Conservation (phyloP, 2,888 invertebrate species). For the Cryptocephalus moraei region DNA sequence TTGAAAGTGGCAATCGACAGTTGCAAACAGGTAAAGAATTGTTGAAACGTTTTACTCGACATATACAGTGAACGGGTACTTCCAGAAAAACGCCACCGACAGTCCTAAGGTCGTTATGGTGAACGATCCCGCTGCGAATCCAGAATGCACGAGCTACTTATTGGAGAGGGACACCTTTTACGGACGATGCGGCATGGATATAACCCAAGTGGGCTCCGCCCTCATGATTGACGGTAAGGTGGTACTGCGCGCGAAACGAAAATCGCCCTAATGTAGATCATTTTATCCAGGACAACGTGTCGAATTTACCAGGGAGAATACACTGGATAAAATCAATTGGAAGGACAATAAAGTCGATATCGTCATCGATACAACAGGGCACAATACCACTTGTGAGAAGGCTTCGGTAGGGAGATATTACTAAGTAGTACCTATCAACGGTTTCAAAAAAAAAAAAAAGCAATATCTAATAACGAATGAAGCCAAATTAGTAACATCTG, state of each 20-base stretch:
- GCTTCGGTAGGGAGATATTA: slow-evolving; percentile 12
- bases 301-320: slow-evolving; percentile 8
- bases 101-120: slow-evolving; percentile 12
- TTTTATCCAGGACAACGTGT: slow-evolving; percentile 11
- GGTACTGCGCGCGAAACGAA: not conserved
- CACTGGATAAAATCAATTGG: slow-evolving; percentile 15
- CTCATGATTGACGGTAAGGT: slow-evolving; percentile 12
- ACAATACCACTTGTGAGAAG: slow-evolving; percentile 10
- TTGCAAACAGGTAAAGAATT: slow-evolving; percentile 10
- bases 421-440: too few relatives aligned
- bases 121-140: slow-evolving; percentile 13
- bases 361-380: slow-evolving; percentile 16
- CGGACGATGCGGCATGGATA: slow-evolving; percentile 10
- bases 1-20: slow-evolving; percentile 13
- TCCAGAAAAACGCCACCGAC: slow-evolving; percentile 9
- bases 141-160: slow-evolving; percentile 10
- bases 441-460: too few relatives aligned
- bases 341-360: slow-evolving; percentile 13
- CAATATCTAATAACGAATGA: not conserved
- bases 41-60: not conserved
- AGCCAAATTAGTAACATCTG: not conserved
- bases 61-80: not conserved
- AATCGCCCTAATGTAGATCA: not conserved
- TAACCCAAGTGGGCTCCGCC: slow-evolving; percentile 12
- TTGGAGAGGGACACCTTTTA: slow-evolving; percentile 14